These are phyloP conservation scores for Notarius lentiginosus DNA, from an alignment of 2,113 vertebrate species.

Conservation along the genomic window DNA sequence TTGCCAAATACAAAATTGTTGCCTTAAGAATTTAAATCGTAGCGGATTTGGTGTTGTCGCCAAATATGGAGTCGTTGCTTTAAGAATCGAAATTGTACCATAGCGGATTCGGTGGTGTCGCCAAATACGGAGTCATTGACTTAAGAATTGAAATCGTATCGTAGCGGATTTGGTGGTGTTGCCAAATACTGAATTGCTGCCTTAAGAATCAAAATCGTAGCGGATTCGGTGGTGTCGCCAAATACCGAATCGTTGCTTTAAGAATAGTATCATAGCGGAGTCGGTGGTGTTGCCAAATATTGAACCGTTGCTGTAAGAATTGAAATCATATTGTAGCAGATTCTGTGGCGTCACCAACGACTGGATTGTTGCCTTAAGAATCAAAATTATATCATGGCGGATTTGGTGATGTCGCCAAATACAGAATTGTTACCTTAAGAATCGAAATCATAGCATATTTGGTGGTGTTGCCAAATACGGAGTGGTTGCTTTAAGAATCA, in stretches of 20 bases:
- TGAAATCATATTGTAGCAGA: background rate
- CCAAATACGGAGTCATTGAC: rapidly evolving
- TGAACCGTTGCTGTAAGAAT: background rate
- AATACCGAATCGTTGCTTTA: too few species aligned
- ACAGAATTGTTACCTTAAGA: background rate
- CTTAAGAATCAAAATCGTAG: too few species aligned
- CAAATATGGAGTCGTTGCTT: background rate
- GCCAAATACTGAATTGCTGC: too few species aligned
- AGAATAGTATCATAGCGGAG: background rate
- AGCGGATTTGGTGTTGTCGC: background rate
- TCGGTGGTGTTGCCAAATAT: background rate
- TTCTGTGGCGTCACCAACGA: background rate
- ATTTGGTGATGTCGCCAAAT: background rate
- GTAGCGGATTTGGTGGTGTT: too few species aligned
- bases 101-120: background rate
- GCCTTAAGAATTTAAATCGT: too few species aligned
- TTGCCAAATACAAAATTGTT: background rate
- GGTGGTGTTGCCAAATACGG: too few species aligned
- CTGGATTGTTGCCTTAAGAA: background rate
- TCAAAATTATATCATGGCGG: background rate
- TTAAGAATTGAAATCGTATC: background rate
- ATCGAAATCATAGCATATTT: background rate
- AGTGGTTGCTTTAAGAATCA: too few species aligned
- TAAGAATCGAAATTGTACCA: background rate
- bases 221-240: too few species aligned